Evolutionary conservation across 92 coral and sea anemone species (phyloP), one percentile per base, ranked within the genome.

Genomic region (Actinernus sp.): DNA sequence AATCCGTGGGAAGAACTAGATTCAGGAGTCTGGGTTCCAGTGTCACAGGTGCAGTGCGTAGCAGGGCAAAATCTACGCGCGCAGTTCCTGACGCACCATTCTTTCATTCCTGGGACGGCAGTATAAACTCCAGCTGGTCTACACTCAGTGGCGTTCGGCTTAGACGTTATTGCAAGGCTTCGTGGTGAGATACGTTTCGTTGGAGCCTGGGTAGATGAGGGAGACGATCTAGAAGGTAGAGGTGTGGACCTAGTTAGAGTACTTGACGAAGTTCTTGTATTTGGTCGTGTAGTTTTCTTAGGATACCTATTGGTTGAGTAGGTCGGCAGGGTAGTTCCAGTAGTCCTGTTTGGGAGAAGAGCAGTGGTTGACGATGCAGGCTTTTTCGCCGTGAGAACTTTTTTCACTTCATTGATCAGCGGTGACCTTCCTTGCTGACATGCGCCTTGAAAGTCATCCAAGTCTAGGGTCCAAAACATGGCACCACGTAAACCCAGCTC

Each of bases 401-500:
- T 25, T 38, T 79, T 79, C 43, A 79, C 78, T 19, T 64, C 73
- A 32, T 79, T 79, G 39, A 79, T 79, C 40, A 79, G 50, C 1
- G 85, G 85, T 60, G 50, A 79, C 60, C 32, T 63, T 18, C 87
- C 87, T 46, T 80, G 21, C 14, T 51, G 47, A 13, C 87, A 80
- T 30, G 55, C 47, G 4, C 73, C 73, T 16, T 63, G 70, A 51
- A 80, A 80, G 29, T 80, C 87, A 14, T 80, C 87, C 60, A 80
- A 53, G 31, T 79, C 85, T 18, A 79, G 68, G 18, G 85, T 79
- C 85, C 85, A 79, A 41, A 69, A 58, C 87, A 80, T 80, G 30
- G 80, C 81, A 16, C 87, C 87, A 2, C 65, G 79, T 45, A 80
- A 37, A 45, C 73, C 65, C 20, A 19, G 58, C 22, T 58, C 74